A percentile compares a stretch with the other conserved stretches of the same genome.
Conservation (phyloP, 1,140 invertebrate species). For the Achroia grisella region DNA sequence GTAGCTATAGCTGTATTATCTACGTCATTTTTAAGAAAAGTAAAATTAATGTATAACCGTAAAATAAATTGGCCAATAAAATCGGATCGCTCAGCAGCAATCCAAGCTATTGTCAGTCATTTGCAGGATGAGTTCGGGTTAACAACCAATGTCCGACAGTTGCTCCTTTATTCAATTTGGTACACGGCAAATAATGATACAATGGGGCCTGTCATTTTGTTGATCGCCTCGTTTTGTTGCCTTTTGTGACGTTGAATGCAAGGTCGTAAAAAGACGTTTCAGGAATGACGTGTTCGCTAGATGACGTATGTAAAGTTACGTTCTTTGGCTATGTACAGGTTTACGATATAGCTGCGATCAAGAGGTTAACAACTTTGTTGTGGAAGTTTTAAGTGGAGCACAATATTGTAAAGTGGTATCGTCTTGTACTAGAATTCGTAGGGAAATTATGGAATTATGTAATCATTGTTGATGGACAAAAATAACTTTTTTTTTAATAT, state of each 20-base stretch:
- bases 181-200: slow-evolving; percentile 34
- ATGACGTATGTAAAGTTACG: not conserved
- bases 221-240: not conserved
- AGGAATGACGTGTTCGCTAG: not conserved
- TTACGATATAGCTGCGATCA: not conserved
- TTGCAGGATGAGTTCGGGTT: slow-evolving; percentile 12
- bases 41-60: no score
- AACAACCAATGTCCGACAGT: slow-evolving; percentile 16
- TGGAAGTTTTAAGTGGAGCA: no score
- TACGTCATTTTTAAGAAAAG: no score
- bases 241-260: not conserved
- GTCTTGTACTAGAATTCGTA: no score
- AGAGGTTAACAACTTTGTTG: no score
- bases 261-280: not conserved
- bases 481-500: no score
- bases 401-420: no score
- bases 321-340: not conserved
- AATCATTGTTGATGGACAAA: no score
- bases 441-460: no score
- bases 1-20: no score
- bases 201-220: slow-evolving; percentile 20
- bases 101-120: slow-evolving; percentile 30
- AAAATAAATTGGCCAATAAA: not conserved
- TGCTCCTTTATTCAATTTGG: slow-evolving; percentile 46
- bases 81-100: slow-evolving; percentile 14